Percentiles rank a stretch among this genome's conserved stretches.
phyloP scores from a whole-genome alignment of 1,140 invertebrate genomes.

The Diorhabda carinulata region DNA sequence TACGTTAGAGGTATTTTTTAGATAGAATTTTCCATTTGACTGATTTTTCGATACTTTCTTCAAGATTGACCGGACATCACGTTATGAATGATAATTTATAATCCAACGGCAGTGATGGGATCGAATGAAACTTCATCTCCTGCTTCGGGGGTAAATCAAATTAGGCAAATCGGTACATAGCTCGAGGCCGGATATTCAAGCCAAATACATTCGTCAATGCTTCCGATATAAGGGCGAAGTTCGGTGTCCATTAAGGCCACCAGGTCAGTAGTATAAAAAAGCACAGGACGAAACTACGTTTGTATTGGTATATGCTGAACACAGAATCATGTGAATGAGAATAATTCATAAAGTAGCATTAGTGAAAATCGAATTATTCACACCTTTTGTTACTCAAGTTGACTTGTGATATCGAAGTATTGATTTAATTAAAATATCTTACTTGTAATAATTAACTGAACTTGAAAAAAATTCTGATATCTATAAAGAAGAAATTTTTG shows the following conservation, averaged over 20 bases:
- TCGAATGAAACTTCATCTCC: neutral
- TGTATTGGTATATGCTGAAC: no score
- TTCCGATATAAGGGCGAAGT: slow-evolving; percentile 7
- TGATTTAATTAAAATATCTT: no score
- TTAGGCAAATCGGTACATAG: slow-evolving; percentile 16
- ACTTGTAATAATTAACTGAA: no score
- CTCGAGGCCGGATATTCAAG: slow-evolving; percentile 12
- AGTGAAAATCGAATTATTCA: no score
- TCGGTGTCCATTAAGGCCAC: slow-evolving; percentile 12
- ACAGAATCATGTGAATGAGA: no score
- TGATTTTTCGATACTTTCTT: neutral
- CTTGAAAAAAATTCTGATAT: no score
- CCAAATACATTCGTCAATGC: slow-evolving; percentile 17
- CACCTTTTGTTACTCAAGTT: no score
- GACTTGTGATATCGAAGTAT: no score
- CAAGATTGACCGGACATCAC: slow-evolving; percentile 1
- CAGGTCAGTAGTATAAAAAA: slow-evolving; percentile 4
- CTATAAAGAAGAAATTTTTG: no score
- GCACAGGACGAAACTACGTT: neutral
- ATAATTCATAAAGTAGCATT: no score
- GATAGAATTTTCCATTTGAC: neutral
- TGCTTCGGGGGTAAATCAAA: slow-evolving; percentile 7
- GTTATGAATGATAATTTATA: slow-evolving; percentile 1
- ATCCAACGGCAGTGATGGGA: neutral
- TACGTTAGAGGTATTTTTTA: neutral